A percentile compares a stretch with the other conserved stretches of the same genome.
Evolutionary conservation across 2,888 invertebrate genomes (phyloP).

Genomic region (Eulithis testata): DNA sequence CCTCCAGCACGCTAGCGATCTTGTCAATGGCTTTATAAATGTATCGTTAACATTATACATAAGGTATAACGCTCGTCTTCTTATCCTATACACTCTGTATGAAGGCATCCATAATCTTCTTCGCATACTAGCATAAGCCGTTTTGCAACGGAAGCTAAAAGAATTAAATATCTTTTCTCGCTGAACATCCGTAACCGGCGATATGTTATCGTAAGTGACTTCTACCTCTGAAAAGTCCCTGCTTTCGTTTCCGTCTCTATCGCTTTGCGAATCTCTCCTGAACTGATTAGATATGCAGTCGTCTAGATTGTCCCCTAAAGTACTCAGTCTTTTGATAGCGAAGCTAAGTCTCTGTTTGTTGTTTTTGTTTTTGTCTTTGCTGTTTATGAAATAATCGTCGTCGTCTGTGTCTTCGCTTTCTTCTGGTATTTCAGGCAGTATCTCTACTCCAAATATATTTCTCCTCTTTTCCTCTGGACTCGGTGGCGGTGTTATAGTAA

Average conservation of each 20-base stretch:
- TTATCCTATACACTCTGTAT: slow-evolving; percentile 71
- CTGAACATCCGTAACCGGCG: slow-evolving; percentile 74
- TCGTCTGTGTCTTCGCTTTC: slow-evolving; percentile 74
- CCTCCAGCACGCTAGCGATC: slow-evolving; percentile 74
- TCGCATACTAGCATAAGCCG: slow-evolving; percentile 68
- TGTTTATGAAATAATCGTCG: slow-evolving; percentile 49
- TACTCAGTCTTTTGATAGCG: slow-evolving; percentile 81
- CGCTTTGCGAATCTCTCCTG: slow-evolving; percentile 67
- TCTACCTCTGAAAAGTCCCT: slow-evolving; percentile 71
- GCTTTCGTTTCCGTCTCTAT: slow-evolving; percentile 55
- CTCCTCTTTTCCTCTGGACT: slow-evolving; percentile 78
- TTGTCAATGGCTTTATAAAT: slow-evolving; percentile 73
- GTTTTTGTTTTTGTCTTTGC: slow-evolving; percentile 48
- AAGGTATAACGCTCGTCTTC: slow-evolving; percentile 64
- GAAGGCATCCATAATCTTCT: slow-evolving; percentile 74
- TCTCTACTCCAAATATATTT: slow-evolving; percentile 79
- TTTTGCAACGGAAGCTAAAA: slow-evolving; percentile 74
- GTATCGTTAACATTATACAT: slow-evolving; percentile 74
- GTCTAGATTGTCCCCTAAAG: slow-evolving; percentile 78
- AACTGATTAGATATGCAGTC: slow-evolving; percentile 76
- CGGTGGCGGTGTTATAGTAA: slow-evolving; percentile 74
- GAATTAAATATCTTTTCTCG: slow-evolving; percentile 76
- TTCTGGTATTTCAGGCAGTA: slow-evolving; percentile 82
- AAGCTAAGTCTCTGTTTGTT: slow-evolving; percentile 70
- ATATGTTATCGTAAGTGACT: slow-evolving; percentile 72